Evolutionary conservation across 2,797 vertebrate genomes (phyloP).

Genomic region (Pogonophryne albipinna): DNA sequence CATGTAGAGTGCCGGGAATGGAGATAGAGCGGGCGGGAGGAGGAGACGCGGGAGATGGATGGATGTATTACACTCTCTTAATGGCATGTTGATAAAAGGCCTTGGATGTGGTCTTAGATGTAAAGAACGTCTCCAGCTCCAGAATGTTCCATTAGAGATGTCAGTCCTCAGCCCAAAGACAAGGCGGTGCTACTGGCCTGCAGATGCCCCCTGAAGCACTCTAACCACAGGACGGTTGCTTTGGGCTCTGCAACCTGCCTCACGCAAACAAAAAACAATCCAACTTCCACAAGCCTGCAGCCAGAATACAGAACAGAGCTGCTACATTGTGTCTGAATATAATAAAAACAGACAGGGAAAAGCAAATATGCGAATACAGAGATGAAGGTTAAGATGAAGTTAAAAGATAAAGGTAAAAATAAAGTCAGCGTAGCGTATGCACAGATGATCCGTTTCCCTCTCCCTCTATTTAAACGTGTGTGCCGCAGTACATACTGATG

Average conservation of each 20-base stretch:
- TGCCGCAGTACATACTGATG: constrained; percentile 70
- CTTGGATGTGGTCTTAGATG: constrained; percentile 71
- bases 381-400: constrained; percentile 13
- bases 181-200: constrained; percentile 48
- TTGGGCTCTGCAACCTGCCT: constrained; percentile 46
- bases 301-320: constrained; percentile 17
- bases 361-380: constrained; percentile 32
- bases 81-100: constrained; percentile 81
- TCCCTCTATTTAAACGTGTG: constrained; percentile 35
- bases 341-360: constrained; percentile 38
- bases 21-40: constrained; percentile 65
- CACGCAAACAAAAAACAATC: constrained; percentile 54
- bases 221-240: constrained; percentile 28
- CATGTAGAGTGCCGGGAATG: constrained; percentile 73
- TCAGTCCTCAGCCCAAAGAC: constrained; percentile 62
- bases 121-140: constrained; percentile 67
- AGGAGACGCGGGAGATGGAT: constrained; percentile 71
- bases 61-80: constrained; percentile 76
- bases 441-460: constrained; percentile 31
- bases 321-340: constrained; percentile 28
- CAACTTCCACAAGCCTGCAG: constrained; percentile 25
- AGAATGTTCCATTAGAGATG: constrained; percentile 75
- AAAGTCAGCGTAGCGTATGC: constrained; percentile 6
- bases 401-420: constrained; percentile 28
- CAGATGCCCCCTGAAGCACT: constrained; percentile 56